A percentile compares a stretch with the other conserved stretches of the same genome.
These are phyloP conservation scores for Coelopa frigida DNA, from an alignment of 1,140 invertebrate species.

Conservation along the genomic window DNA sequence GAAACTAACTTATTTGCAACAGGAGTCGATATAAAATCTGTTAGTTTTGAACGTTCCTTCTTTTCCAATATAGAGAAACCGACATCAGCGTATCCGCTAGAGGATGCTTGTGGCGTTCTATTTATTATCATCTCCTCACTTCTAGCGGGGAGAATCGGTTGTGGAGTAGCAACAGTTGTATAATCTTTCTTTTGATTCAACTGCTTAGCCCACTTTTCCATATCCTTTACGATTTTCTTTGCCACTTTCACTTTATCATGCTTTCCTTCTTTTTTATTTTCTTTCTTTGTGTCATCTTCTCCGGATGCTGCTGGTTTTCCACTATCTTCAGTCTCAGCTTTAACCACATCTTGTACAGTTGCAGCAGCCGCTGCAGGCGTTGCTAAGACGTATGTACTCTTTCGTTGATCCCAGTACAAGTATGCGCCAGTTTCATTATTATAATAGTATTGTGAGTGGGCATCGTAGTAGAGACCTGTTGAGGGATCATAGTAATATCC, in stretches of 20 bases:
- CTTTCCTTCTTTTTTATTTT: conserved; percentile 40
- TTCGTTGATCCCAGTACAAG: conserved; percentile 88
- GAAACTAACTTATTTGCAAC: conserved; percentile 55
- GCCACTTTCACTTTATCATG: conserved; percentile 91
- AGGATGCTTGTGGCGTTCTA: conserved; percentile 31
- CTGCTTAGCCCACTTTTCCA: conserved; percentile 94
- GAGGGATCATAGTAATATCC: conserved; percentile 94
- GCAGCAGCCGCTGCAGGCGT: conserved; percentile 49
- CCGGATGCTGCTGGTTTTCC: too few relatives aligned
- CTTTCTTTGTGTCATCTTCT: conserved; percentile 44
- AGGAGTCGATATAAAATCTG: conserved; percentile 17
- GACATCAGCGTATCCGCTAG: conserved; percentile 72
- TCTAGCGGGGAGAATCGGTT: conserved; percentile 22
- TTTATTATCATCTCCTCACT: conserved; percentile 19
- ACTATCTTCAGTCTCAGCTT: conserved; percentile 23
- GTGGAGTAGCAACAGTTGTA: conserved; percentile 30
- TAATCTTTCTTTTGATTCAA: conserved; percentile 94
- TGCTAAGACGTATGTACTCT: conserved; percentile 73
- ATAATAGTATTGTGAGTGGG: conserved; percentile 88
- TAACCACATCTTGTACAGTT: conserved; percentile 28
- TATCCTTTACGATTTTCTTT: conserved; percentile 95
- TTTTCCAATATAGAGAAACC: conserved; percentile 83
- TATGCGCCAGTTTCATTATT: conserved; percentile 86
- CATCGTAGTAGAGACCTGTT: conserved; percentile 93
- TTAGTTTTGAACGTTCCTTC: conserved; percentile 32